Percentiles rank a stretch among this genome's conserved stretches.
phyloP scores from a whole-genome alignment of 2,797 vertebrate genomes.

The Molothrus ater region DNA sequence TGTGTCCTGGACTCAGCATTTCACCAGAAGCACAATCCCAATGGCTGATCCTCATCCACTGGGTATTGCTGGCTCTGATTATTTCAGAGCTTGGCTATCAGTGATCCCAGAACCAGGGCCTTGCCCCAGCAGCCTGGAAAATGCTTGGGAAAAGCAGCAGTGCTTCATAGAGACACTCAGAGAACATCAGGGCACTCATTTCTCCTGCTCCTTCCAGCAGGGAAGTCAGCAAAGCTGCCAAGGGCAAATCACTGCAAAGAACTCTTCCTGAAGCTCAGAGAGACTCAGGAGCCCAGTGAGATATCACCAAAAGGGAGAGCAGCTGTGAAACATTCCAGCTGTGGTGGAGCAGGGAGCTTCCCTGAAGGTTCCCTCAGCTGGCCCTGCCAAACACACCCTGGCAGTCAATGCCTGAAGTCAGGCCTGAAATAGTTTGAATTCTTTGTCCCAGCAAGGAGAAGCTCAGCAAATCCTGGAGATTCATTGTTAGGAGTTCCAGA shows the following conservation, averaged over 20 bases:
- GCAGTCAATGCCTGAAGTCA: background rate
- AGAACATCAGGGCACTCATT: background rate
- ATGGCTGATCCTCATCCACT: background rate
- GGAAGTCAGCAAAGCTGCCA: background rate
- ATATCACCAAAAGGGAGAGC: background rate
- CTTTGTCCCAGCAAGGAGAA: background rate
- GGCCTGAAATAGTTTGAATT: background rate
- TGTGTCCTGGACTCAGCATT: background rate
- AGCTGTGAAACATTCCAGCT: background rate
- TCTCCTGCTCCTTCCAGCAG: background rate
- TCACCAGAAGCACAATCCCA: fast-evolving
- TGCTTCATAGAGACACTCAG: background rate
- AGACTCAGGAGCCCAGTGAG: background rate
- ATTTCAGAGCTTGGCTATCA: background rate
- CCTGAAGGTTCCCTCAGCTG: background rate
- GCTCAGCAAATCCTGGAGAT: background rate
- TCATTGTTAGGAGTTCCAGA: background rate
- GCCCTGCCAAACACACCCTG: background rate
- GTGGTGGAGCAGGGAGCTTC: background rate
- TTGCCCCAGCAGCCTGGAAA: background rate
- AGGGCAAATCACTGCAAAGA: background rate
- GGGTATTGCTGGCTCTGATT: background rate
- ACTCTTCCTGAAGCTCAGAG: background rate
- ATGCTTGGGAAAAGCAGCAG: background rate
- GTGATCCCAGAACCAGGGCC: background rate